Base-by-base conservation (phyloP, 2,113 vertebrate genomes). In the Genyomyrus donnyi region DNA sequence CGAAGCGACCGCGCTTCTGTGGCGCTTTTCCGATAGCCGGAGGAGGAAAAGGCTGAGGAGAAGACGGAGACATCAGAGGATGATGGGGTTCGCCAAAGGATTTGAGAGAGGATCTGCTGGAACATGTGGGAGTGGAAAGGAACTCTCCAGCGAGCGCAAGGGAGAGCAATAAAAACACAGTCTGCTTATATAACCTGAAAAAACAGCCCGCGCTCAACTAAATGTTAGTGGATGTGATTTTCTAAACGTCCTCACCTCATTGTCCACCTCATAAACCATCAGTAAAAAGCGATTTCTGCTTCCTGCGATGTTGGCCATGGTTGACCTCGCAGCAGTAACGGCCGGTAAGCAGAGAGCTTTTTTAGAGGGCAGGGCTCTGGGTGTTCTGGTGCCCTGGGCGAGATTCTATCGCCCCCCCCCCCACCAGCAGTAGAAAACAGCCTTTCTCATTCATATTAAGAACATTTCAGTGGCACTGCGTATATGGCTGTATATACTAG, bases 61-160 rank as follows among this genome's bases (percentile, higher is more conserved):
- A 90, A 95, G 93, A 92, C 10, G 52, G 31, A 31, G 58, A 66
- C 1, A 19, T 48, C 84, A 17, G 27, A 53, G 31, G 3, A 53
- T 19, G 24, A 87, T 0, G 15, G 21, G 24, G 9, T 15, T 1
- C 10, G 10, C 10, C 2, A 70, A 13, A 31, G 62, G n/a, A 70
- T 70, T 70, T 4, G 62, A 5, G 84, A 86, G 58, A 90, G 46
- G 77, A 84, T 88, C 86, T 92, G 92, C 87, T 88, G 74, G 90
- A 89, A 91, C 92, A 90, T 90, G 92, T 90, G 89, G 52, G 46
- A 91, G 90, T 92, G 84, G 91, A 92, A 92, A 93, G 90, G 87
- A 35, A 85, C 45, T 86, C 89, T 90, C 89, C 19, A 27, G 49
- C 2, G 48, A 19, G 74, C 4, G 15, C 5, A 1, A 80, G 11